Conservation (phyloP, 2,888 invertebrate species). For the Nowickia ferox region DNA sequence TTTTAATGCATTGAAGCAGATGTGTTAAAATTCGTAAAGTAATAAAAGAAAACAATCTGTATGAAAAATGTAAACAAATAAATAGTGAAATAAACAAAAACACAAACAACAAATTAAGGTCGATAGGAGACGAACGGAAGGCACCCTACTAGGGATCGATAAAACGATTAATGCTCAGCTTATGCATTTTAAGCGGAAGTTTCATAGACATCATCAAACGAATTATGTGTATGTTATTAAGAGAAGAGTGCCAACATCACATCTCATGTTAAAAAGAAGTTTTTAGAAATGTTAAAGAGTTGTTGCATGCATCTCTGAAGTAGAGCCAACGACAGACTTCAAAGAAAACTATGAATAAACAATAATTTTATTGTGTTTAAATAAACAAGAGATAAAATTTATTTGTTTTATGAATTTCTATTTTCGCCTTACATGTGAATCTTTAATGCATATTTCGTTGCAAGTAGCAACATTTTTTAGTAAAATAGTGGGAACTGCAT, state of each 20-base stretch:
- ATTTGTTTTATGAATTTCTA: conserved; percentile 36
- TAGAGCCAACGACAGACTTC: conserved; percentile 53
- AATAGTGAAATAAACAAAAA: conserved; percentile 63
- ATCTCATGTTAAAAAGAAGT: not conserved
- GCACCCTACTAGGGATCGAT: not conserved
- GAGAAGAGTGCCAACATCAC: conserved; percentile 19
- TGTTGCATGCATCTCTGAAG: conserved; percentile 27
- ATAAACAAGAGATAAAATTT: conserved; percentile 51
- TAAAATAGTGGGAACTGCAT: not conserved
- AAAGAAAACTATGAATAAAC: conserved; percentile 63
- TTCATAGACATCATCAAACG: not conserved
- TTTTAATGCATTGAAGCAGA: conserved; percentile 79
- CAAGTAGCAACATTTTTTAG: not conserved
- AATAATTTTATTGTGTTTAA: conserved; percentile 67
- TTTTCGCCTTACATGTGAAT: not conserved
- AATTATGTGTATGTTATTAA: not conserved
- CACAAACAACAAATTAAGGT: conserved; percentile 14
- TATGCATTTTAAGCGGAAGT: not conserved
- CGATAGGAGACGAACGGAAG: conserved; percentile 11
- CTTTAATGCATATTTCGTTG: not conserved
- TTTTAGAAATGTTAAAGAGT: not conserved
- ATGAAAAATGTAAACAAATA: conserved; percentile 64
- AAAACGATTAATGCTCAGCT: not conserved
- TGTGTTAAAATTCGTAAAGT: conserved; percentile 83
- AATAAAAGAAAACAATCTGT: conserved; percentile 78